Percentiles rank a stretch among this genome's conserved stretches.
Evolutionary conservation across 2,888 invertebrate species (phyloP).

Genomic region (Tetragonisca angustula): DNA sequence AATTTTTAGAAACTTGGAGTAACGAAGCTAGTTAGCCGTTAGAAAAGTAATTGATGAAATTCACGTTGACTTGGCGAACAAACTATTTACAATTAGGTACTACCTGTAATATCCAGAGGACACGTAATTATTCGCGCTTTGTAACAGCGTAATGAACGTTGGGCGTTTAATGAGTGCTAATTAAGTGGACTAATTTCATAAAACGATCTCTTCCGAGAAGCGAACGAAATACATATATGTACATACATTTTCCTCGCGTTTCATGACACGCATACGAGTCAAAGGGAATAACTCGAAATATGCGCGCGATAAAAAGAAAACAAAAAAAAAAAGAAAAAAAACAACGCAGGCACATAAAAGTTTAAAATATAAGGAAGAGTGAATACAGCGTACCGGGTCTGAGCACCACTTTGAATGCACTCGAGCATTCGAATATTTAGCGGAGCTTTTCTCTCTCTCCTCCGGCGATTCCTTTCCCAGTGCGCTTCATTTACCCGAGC

Average conservation of each 20-base stretch:
- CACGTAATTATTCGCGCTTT: not conserved
- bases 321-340: not conserved
- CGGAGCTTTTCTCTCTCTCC: constrained; percentile 58
- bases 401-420: constrained; percentile 60
- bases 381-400: constrained; percentile 31
- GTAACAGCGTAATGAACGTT: not conserved
- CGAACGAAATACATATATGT: not conserved
- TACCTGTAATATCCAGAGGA: not conserved
- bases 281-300: constrained; percentile 25
- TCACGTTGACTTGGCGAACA: not conserved
- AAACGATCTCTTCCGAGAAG: not conserved
- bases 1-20: not conserved
- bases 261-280: not conserved
- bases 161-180: not conserved
- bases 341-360: constrained; percentile 47
- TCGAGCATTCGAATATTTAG: constrained; percentile 70
- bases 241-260: not conserved
- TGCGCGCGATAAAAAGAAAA: constrained; percentile 24
- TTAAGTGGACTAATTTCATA: constrained; percentile 14
- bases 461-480: constrained; percentile 63
- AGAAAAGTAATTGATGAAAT: not conserved
- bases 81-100: not conserved
- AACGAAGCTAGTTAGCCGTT: not conserved
- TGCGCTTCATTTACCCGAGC: constrained; percentile 75
- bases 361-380: constrained; percentile 42